phyloP scores from a whole-genome alignment of 2,888 invertebrate genomes.

The Julus scandinavius region DNA sequence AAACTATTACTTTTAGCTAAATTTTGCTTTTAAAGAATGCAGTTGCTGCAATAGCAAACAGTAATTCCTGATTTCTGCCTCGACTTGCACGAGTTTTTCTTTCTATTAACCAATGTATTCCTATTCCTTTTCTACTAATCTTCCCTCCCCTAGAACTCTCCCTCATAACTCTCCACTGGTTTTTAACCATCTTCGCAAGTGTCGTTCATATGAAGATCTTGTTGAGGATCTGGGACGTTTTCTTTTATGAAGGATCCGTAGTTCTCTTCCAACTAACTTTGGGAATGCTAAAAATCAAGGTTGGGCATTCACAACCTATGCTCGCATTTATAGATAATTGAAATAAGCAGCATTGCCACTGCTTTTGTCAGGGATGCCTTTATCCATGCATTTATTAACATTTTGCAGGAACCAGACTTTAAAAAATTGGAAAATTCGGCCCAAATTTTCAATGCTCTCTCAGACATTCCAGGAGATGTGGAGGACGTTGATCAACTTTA shows the following conservation, averaged over 20 bases:
- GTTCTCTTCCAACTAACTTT: slow-evolving; percentile 93
- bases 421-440: slow-evolving; percentile 92
- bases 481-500: slow-evolving; percentile 90
- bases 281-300: slow-evolving; percentile 88
- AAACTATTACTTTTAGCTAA: too few species aligned
- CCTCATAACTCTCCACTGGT: slow-evolving; percentile 97
- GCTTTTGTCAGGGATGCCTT: neutral
- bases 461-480: slow-evolving; percentile 93
- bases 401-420: slow-evolving; percentile 77
- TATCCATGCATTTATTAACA: neutral
- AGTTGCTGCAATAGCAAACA: too few species aligned
- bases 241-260: slow-evolving; percentile 95
- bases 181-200: slow-evolving; percentile 94
- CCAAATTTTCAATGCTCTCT: slow-evolving; percentile 96
- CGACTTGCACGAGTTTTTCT: neutral
- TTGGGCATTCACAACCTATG: slow-evolving; percentile 45
- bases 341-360: neutral
- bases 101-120: neutral
- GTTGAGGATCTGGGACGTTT: slow-evolving; percentile 94
- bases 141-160: slow-evolving; percentile 76
- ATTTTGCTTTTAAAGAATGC: too few species aligned
- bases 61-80: neutral
- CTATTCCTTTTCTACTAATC: slow-evolving; percentile 28
- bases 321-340: neutral
- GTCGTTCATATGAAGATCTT: slow-evolving; percentile 96